Conservation (phyloP, 2,888 invertebrate genomes). For the Megamerina dolium region DNA sequence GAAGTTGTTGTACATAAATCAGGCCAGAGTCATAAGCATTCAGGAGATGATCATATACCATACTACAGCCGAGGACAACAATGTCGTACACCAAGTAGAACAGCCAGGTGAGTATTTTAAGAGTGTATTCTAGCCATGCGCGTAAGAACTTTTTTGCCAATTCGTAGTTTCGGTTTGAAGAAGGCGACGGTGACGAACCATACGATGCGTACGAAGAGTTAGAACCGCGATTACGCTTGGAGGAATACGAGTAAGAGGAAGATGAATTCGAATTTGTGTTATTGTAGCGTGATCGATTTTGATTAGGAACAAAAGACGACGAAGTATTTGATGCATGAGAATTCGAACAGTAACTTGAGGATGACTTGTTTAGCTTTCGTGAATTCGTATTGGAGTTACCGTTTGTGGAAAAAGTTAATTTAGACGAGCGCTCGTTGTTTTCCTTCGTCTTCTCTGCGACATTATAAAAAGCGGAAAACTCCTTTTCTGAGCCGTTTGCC, state of each 20-base stretch:
- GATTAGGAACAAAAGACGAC: slow-evolving; percentile 8
- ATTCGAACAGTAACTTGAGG: slow-evolving; percentile 10
- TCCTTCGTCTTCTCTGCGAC: slow-evolving; percentile 47
- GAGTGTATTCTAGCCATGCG: slow-evolving; percentile 56
- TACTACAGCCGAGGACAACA: slow-evolving; percentile 62
- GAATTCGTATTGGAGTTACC: slow-evolving; percentile 24
- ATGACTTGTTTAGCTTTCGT: slow-evolving; percentile 17
- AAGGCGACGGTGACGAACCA: slow-evolving; percentile 21
- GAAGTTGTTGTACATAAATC: slow-evolving; percentile 36
- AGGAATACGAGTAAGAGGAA: slow-evolving; percentile 38
- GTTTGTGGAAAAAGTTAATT: slow-evolving; percentile 8
- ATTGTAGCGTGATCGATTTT: slow-evolving; percentile 21
- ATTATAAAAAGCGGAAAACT: slow-evolving; percentile 26
- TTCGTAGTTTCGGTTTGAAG: slow-evolving; percentile 52
- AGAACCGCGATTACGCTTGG: slow-evolving; percentile 29
- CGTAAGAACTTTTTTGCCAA: slow-evolving; percentile 49
- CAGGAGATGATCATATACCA: slow-evolving; percentile 42
- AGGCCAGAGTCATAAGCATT: slow-evolving; percentile 31
- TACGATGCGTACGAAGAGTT: slow-evolving; percentile 18
- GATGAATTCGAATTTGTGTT: slow-evolving; percentile 21
- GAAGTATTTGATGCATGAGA: not conserved
- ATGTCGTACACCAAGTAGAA: slow-evolving; percentile 74
- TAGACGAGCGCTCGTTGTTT: slow-evolving; percentile 43
- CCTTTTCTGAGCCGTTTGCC: slow-evolving; percentile 18
- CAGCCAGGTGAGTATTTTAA: slow-evolving; percentile 69